Base-by-base conservation (phyloP, 2,888 invertebrate species). In the Melanostoma scalare region DNA sequence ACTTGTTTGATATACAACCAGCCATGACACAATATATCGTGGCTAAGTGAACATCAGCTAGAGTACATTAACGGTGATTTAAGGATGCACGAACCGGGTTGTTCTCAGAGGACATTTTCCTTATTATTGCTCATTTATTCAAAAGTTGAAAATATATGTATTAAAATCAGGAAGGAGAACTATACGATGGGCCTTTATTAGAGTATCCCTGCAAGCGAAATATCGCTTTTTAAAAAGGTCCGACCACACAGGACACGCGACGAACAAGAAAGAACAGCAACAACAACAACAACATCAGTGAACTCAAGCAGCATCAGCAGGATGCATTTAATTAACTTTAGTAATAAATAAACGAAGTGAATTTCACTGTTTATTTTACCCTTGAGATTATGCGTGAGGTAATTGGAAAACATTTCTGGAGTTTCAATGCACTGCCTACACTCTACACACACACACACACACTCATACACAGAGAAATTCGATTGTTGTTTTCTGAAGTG, bases 321-420 rank as follows among this genome's bases (percentile, higher is more conserved):
- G 79, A 74, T 84, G 84, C 84, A 84, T 84, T 84, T 84, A 84
- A 84, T 84, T 84, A 84, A 79, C 84, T 84, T 84, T 84, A 53
- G 65, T 79, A 79, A 84, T 79, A 84, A 75, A 84, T 84, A 84
- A 84, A 36, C 79, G 69, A 63, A 58, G 53, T 53, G 53, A 65
- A 61, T 60, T 71, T 40, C 50, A 44, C 69, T 74, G 84, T 84
- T 84, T 79, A 79, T 84, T 84, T 79, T 79, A 74, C 84, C 79
- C 84, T 84, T 84, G 79, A 84, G 84, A 84, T 84, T 79, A 75
- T 75, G 79, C 71, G 84, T 79, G 74, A 71, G 79, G 84, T 79
- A 84, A 84, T 84, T 84, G 84, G 84, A 84, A 84, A 84, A 79
- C 74, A 84, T 79, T 79, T 74, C 69, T 61, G 63, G 48, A 68